These are phyloP conservation scores for Homarus gammarus DNA, from an alignment of 2,888 invertebrate genomes.

Conservation along the genomic window DNA sequence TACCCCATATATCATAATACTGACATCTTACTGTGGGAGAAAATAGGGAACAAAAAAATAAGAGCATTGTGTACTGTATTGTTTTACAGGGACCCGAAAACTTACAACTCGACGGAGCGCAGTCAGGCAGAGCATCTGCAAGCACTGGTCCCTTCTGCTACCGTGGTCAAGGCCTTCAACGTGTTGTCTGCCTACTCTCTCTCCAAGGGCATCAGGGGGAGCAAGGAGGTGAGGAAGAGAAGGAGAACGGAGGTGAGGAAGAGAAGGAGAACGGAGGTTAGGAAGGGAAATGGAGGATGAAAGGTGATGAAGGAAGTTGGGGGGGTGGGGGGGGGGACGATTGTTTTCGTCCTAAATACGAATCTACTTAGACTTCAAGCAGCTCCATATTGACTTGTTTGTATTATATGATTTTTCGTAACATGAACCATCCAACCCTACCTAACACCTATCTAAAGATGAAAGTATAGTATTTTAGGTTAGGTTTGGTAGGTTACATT, in stretches of 20 bases:
- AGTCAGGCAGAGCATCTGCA: conserved; percentile 51
- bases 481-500: too few species aligned
- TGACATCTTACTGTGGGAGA: too few species aligned
- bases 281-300: background rate
- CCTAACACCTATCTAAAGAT: too few species aligned
- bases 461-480: too few species aligned
- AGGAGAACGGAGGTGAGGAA: background rate
- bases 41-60: too few species aligned
- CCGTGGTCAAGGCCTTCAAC: conserved; percentile 59
- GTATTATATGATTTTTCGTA: too few species aligned
- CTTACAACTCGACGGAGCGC: background rate
- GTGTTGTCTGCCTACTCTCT: conserved; percentile 63
- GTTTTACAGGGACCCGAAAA: conserved; percentile 3
- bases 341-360: too few species aligned
- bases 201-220: conserved; percentile 36
- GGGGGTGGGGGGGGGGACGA: background rate
- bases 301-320: background rate
- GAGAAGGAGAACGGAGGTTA: background rate
- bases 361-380: too few species aligned
- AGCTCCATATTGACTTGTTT: too few species aligned
- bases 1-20: too few species aligned
- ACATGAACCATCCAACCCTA: too few species aligned
- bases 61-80: too few species aligned
- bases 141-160: conserved; percentile 15
- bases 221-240: conserved; percentile 51